A percentile compares a stretch with the other conserved stretches of the same genome.
These are phyloP conservation scores for Apoderus coryli DNA, from an alignment of 2,888 invertebrate species.

Conservation along the genomic window DNA sequence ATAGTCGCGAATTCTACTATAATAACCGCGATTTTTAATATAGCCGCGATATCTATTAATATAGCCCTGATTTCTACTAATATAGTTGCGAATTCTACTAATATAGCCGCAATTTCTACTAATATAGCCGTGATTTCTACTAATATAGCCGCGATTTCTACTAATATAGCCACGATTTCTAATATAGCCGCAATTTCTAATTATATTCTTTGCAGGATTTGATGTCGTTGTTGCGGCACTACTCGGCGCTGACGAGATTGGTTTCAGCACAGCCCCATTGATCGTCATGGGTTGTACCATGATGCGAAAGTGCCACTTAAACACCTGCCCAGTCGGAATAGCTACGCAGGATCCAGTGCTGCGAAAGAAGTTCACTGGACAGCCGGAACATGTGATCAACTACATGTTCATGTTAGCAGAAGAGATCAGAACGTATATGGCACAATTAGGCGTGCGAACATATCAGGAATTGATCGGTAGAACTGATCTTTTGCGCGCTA, in stretches of 20 bases:
- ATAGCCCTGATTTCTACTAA: too few species aligned
- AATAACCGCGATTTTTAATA: too few species aligned
- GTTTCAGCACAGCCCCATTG: conserved; percentile 95
- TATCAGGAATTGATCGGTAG: conserved; percentile 72
- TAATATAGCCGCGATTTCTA: too few species aligned
- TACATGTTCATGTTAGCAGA: conserved; percentile 96
- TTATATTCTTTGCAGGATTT: conserved; percentile 43
- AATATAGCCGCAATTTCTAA: too few species aligned
- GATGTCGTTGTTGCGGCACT: conserved; percentile 93
- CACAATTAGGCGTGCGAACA: conserved; percentile 55
- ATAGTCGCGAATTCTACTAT: too few species aligned
- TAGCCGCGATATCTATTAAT: too few species aligned
- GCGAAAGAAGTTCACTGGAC: conserved; percentile 91
- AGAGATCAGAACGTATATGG: conserved; percentile 87
- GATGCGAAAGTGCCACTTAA: conserved; percentile 99
- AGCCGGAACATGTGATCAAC: conserved; percentile 95
- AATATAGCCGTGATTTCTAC: too few species aligned
- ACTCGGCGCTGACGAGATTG: conserved; percentile 96
- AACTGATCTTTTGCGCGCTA: conserved; percentile 71
- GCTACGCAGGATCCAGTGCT: conserved; percentile 96
- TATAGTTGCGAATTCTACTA: too few species aligned
- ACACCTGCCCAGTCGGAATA: conserved; percentile 98
- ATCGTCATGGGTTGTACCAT: conserved; percentile 98
- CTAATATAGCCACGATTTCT: conserved; percentile 1
- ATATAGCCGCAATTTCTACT: too few species aligned